Evolutionary conservation across 1,140 invertebrate genomes (phyloP).

Genomic region (Nylanderia fulva): DNA sequence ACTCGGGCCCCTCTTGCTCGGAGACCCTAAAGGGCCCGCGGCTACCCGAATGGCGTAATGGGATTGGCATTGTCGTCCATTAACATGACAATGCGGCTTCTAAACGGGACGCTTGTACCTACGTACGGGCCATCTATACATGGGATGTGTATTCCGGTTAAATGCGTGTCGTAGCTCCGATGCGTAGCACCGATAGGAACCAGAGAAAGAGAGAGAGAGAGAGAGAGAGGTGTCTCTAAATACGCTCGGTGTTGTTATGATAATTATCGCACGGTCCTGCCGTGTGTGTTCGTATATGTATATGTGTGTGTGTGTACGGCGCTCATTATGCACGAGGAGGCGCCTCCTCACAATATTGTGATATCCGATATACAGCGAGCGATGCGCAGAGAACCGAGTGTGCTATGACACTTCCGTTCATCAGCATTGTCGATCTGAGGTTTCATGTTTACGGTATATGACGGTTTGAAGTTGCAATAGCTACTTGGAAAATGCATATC

Average conservation of each 20-base stretch:
- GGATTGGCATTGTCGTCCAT: constrained; percentile 80
- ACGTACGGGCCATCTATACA: constrained; percentile 55
- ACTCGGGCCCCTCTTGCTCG: constrained; percentile 5
- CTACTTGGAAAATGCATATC: neutral
- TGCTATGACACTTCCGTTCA: constrained; percentile 44
- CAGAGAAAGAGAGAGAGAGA: too few relatives aligned
- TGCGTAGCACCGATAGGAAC: constrained; percentile 76
- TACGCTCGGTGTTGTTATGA: too few relatives aligned
- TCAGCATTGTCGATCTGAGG: constrained; percentile 12
- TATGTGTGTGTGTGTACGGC: constrained; percentile 12
- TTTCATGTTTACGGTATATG: neutral
- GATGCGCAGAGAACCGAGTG: constrained; percentile 27
- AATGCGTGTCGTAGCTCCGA: constrained; percentile 74
- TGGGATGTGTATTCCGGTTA: constrained; percentile 66
- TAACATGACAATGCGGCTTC: constrained; percentile 81
- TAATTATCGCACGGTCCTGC: too few relatives aligned
- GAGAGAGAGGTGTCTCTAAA: too few relatives aligned
- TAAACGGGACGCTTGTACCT: constrained; percentile 79
- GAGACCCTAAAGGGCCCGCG: constrained; percentile 29
- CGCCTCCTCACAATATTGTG: constrained; percentile 83
- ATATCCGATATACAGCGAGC: constrained; percentile 76
- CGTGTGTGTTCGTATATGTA: too few relatives aligned
- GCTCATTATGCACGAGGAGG: constrained; percentile 74
- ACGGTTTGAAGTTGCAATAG: neutral
- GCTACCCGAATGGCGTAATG: constrained; percentile 74